A percentile compares a stretch with the other conserved stretches of the same genome.
phyloP scores from a whole-genome alignment of 2,888 invertebrate genomes.

The Tribolium freemani region DNA sequence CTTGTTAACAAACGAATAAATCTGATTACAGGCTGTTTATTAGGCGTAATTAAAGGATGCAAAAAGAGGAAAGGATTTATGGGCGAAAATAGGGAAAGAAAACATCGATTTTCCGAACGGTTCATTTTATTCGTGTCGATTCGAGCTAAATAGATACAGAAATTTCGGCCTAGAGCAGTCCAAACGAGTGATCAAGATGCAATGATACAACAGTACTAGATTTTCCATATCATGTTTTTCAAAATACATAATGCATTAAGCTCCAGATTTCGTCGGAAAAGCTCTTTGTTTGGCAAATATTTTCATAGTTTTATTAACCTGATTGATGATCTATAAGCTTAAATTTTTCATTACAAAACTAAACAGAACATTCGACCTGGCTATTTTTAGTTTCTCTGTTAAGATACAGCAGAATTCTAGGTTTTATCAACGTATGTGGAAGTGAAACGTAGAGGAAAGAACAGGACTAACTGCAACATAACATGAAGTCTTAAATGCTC shows the following conservation, averaged over 20 bases:
- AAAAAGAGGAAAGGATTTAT: too few relatives aligned
- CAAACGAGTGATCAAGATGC: too few relatives aligned
- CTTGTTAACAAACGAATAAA: too few relatives aligned
- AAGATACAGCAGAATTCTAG: not conserved
- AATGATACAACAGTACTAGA: constrained; percentile 1
- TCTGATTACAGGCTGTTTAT: too few relatives aligned
- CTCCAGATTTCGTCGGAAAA: constrained; percentile 21
- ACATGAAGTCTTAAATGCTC: not conserved
- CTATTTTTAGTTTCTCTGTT: too few relatives aligned
- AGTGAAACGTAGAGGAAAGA: not conserved
- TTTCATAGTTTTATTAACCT: constrained; percentile 3
- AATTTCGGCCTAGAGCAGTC: not conserved
- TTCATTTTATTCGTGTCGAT: not conserved
- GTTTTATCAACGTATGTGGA: not conserved
- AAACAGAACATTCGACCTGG: not conserved
- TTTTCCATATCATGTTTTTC: not conserved
- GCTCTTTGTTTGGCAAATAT: constrained; percentile 30
- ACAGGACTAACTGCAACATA: not conserved
- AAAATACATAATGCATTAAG: constrained; percentile 10
- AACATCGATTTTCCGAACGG: not conserved
- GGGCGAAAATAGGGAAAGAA: not conserved
- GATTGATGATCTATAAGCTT: too few relatives aligned
- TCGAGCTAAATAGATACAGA: not conserved
- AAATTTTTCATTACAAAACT: not conserved
- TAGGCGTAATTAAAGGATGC: too few relatives aligned